phyloP scores from a whole-genome alignment of 1,140 invertebrate genomes.

The Gryon sp. region DNA sequence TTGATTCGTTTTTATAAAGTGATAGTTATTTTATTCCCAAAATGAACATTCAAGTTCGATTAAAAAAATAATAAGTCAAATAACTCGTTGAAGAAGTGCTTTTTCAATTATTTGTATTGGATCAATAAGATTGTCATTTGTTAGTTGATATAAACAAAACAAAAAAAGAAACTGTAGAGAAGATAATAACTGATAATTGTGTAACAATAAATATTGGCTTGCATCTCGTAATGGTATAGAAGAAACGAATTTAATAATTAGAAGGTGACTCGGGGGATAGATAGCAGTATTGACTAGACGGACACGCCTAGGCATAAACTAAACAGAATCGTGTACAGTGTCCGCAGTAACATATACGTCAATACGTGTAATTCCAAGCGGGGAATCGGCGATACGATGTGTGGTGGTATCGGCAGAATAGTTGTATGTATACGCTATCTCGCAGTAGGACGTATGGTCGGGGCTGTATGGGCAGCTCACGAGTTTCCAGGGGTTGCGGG shows the following conservation, averaged over 20 bases:
- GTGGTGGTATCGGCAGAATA: slow-evolving; percentile 68
- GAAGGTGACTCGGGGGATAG: slow-evolving; percentile 58
- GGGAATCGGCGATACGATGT: slow-evolving; percentile 70
- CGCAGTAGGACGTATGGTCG: slow-evolving; percentile 52
- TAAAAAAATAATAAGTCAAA: too few relatives aligned
- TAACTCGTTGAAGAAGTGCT: too few relatives aligned
- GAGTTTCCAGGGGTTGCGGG: slow-evolving; percentile 68
- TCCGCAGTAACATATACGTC: slow-evolving; percentile 73
- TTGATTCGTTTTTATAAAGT: too few relatives aligned
- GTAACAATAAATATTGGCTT: neutral
- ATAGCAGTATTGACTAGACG: slow-evolving; percentile 66
- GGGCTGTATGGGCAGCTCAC: slow-evolving; percentile 66
- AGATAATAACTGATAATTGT: neutral
- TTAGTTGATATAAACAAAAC: too few relatives aligned
- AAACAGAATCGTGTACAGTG: slow-evolving; percentile 71
- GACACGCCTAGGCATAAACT: slow-evolving; percentile 73
- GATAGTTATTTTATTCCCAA: too few relatives aligned
- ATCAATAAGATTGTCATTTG: too few relatives aligned
- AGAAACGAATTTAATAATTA: slow-evolving; percentile 66
- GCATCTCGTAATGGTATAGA: slow-evolving; percentile 7
- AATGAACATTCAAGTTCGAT: too few relatives aligned
- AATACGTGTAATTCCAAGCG: slow-evolving; percentile 76
- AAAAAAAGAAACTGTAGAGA: neutral
- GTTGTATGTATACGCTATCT: slow-evolving; percentile 69
- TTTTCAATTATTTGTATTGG: too few relatives aligned